phyloP scores from a whole-genome alignment of 2,113 vertebrate species.

The Tympanuchus pallidicinctus region DNA sequence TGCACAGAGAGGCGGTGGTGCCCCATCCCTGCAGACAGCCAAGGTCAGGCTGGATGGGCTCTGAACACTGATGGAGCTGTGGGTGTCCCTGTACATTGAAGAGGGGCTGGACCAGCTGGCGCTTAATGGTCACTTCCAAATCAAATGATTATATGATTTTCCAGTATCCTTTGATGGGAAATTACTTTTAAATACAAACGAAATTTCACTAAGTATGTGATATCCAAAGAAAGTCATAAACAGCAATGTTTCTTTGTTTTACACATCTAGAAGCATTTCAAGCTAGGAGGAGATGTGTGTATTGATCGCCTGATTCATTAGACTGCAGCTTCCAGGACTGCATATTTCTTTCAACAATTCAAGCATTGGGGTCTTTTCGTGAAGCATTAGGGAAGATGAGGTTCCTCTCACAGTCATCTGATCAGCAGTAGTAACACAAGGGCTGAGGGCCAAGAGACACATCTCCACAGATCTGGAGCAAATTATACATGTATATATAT shows the following conservation, averaged over 20 bases:
- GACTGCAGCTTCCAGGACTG: neutral
- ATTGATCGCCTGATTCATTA: neutral
- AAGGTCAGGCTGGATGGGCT: too few species aligned
- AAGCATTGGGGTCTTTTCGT: too few species aligned
- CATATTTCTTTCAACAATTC: neutral
- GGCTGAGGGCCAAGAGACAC: neutral
- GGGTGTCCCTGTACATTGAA: too few species aligned
- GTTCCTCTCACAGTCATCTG: neutral
- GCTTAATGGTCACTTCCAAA: too few species aligned
- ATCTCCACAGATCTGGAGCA: neutral
- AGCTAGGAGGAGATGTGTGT: neutral
- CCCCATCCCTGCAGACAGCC: too few species aligned
- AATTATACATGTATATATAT: neutral
- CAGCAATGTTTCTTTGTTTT: neutral
- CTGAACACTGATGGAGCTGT: too few species aligned
- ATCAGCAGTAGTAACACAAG: neutral
- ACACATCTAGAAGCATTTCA: neutral
- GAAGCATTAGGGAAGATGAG: accelerated
- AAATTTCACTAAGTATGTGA: neutral
- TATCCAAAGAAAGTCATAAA: neutral
- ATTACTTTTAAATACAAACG: neutral
- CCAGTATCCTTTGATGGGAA: neutral
- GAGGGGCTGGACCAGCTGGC: too few species aligned
- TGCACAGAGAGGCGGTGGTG: too few species aligned
- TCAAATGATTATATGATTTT: too few species aligned